Conservation (phyloP, 2,113 vertebrate genomes). For the Microcebus lehilahytsara region DNA sequence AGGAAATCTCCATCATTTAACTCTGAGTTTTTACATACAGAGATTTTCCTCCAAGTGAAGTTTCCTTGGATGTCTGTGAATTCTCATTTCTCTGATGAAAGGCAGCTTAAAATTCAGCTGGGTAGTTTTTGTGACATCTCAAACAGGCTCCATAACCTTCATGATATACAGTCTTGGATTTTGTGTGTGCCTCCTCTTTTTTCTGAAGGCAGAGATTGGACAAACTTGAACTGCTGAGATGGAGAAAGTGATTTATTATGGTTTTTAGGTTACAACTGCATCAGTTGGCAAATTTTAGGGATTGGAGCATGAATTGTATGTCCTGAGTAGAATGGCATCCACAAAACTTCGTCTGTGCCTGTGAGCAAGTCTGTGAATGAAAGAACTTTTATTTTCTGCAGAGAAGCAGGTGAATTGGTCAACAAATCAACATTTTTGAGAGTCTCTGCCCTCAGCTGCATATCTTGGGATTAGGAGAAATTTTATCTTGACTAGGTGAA, state of each 20-base stretch:
- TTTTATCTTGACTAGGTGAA: not conserved
- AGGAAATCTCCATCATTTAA: not conserved
- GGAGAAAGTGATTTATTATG: not conserved
- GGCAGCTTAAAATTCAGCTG: constrained; percentile 30
- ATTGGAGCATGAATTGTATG: not conserved
- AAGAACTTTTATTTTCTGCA: constrained; percentile 28
- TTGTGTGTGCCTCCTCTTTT: not conserved
- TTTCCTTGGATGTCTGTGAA: constrained; percentile 20
- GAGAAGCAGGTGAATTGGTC: not conserved
- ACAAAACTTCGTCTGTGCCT: not conserved
- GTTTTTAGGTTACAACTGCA: not conserved
- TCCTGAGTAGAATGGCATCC: not conserved
- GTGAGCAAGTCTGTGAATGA: constrained; percentile 26
- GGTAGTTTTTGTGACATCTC: constrained; percentile 27
- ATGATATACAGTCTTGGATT: not conserved
- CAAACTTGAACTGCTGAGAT: constrained; percentile 50
- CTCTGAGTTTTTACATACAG: constrained; percentile 39
- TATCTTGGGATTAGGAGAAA: not conserved
- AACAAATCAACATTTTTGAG: not conserved
- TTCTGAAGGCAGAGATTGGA: constrained; percentile 31
- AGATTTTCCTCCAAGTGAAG: constrained; percentile 25
- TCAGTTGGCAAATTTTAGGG: not conserved
- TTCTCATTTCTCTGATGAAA: not conserved
- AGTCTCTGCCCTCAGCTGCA: not conserved
- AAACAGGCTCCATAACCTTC: not conserved